Percentiles rank a stretch among this genome's conserved stretches.
Evolutionary conservation across 2,888 invertebrate genomes (phyloP).

Genomic region (Leucoma salicis): DNA sequence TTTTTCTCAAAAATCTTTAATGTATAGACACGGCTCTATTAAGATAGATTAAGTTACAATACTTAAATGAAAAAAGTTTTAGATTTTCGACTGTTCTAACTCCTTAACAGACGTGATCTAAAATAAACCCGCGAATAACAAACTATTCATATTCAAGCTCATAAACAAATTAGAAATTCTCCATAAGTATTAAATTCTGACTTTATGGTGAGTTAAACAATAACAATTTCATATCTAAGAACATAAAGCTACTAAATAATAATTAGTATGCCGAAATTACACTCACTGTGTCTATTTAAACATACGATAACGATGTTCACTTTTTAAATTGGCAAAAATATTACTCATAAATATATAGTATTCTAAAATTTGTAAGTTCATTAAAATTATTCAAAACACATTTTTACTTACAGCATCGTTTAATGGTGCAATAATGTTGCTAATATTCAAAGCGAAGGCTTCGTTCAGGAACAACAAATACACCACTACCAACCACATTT

Average conservation of each 20-base stretch:
- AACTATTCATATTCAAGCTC: not conserved
- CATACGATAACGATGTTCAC: constrained; percentile 11
- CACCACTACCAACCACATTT: constrained; percentile 64
- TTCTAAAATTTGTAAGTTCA: constrained; percentile 11
- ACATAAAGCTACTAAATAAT: constrained; percentile 1
- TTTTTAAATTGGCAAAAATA: constrained; percentile 12
- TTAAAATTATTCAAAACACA: constrained; percentile 12
- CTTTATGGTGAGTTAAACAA: not conserved
- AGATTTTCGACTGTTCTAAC: no score
- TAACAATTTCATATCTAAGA: not conserved
- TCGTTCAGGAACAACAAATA: constrained; percentile 61
- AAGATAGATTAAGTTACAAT: no score
- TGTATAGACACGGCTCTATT: no score
- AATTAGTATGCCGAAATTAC: constrained; percentile 9
- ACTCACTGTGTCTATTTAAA: constrained; percentile 13
- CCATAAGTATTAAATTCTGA: no score
- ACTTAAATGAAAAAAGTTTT: no score
- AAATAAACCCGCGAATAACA: no score
- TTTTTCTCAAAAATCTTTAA: no score
- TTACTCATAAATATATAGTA: constrained; percentile 15
- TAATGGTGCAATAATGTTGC: constrained; percentile 40
- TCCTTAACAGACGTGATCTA: no score
- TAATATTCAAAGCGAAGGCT: constrained; percentile 56
- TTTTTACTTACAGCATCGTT: constrained; percentile 55
- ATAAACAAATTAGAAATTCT: not conserved